Base-by-base conservation (phyloP, 2,888 invertebrate genomes). In the Euzetes globulus region DNA sequence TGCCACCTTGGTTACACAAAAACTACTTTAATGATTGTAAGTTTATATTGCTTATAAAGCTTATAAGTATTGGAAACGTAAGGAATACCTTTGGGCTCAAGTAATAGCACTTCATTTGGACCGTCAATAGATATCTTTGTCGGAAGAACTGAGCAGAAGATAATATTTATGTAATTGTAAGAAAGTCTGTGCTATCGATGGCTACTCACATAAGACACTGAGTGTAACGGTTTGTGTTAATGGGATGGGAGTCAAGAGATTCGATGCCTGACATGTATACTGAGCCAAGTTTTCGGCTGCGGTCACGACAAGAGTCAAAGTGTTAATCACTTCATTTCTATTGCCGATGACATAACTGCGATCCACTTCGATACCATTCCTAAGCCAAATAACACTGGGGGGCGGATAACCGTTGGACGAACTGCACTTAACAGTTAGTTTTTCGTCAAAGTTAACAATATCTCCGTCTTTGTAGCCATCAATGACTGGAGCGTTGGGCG, bases 191-290 rank as follows among this genome's bases (percentile, higher is more conserved):
- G n/a, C 19, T 25, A 25, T 58, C 15, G 22, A 55, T 22, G n/a
- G 13, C 3, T 6, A 76, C 79, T 77, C 70, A 79, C 79, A 78
- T 41, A 77, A 68, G 29, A 79, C 78, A 70, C 77, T 78, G 9
- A 79, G 72, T 52, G 75, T 77, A 33, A 78, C 72, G 19, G 77
- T 71, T 22, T 77, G 74, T 73, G 76, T 75, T 25, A 77, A 41
- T 15, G 77, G 77, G 60, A 75, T 71, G 5, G 74, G 22, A 11
- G 77, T 70, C 0, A 77, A 71, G 5, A 70, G 41, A 71, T 82
- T 83, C 73, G 80, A 80, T 0, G 81, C 83, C 75, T 82, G 81
- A 78, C 84, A 84, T 71, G 80, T 78, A 77, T 81, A 83, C 55
- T 80, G 80, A 27, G 82, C 82, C 47, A 81, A 79, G 77, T 83